Percentiles rank a stretch among this genome's conserved stretches.
phyloP scores from a whole-genome alignment of 1,140 invertebrate genomes.

The Oryctes rhinoceros region DNA sequence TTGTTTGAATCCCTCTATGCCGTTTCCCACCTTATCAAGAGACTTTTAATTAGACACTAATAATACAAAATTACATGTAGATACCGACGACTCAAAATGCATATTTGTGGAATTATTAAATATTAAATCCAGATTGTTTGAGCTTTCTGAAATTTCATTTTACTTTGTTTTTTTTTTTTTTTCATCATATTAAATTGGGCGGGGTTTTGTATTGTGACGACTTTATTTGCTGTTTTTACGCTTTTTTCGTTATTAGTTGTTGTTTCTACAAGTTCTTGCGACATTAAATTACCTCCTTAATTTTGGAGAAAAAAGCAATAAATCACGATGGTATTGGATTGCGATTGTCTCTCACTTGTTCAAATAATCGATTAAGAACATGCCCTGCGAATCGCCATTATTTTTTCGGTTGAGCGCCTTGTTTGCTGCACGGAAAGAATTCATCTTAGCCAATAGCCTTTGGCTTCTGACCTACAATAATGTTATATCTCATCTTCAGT shows the following conservation, averaged over 20 bases:
- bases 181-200: not conserved
- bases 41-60: not conserved
- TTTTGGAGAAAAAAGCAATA: no score
- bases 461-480: no score
- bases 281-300: no score
- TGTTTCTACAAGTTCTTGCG: not conserved
- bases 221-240: not conserved
- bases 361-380: no score
- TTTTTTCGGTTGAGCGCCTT: no score
- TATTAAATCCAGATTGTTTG: not conserved
- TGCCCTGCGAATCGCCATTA: no score
- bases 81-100: constrained; percentile 3
- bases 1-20: not conserved
- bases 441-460: no score
- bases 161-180: not conserved
- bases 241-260: not conserved
- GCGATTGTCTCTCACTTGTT: no score
- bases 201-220: not conserved
- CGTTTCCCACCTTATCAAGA: not conserved
- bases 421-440: no score
- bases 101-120: not conserved
- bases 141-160: constrained; percentile 8
- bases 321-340: no score
- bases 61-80: not conserved
- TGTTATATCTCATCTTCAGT: no score